phyloP scores from a whole-genome alignment of 1,140 invertebrate genomes.

The Amyelois transitella region DNA sequence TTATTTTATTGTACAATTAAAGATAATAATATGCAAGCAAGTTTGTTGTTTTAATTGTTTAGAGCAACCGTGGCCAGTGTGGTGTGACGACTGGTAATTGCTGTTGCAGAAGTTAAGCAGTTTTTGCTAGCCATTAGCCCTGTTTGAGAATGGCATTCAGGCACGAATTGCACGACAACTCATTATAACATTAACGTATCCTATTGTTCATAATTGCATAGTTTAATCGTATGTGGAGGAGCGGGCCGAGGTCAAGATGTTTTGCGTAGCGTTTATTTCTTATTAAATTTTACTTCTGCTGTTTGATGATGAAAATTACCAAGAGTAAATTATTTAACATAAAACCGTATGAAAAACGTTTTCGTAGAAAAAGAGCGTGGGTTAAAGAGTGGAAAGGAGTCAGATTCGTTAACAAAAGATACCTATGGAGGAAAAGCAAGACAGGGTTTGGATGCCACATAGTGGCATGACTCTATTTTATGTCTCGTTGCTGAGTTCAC shows the following conservation, averaged over 20 bases:
- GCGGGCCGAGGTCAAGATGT: background rate
- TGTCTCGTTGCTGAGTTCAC: too few relatives aligned
- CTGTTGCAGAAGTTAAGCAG: constrained; percentile 23
- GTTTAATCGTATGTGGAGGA: background rate
- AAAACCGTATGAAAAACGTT: too few relatives aligned
- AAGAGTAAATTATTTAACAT: too few relatives aligned
- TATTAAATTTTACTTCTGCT: too few relatives aligned
- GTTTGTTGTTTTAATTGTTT: constrained; percentile 12
- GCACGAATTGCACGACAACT: constrained; percentile 26
- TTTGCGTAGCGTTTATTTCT: background rate
- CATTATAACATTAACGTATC: constrained; percentile 5
- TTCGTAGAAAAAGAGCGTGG: too few relatives aligned
- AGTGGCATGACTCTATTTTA: too few relatives aligned
- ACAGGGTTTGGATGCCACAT: too few relatives aligned
- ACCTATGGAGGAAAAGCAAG: too few relatives aligned
- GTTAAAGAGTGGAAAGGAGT: too few relatives aligned
- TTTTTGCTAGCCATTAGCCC: constrained; percentile 42
- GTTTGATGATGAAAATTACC: too few relatives aligned
- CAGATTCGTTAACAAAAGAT: too few relatives aligned
- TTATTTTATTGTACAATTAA: background rate
- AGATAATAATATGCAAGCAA: background rate
- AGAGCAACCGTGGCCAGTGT: constrained; percentile 23
- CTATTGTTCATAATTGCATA: background rate
- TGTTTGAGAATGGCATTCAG: constrained; percentile 34
- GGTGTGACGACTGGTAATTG: constrained; percentile 46